phyloP scores from a whole-genome alignment of 2,113 vertebrate genomes.

The Puntigrus tetrazona region DNA sequence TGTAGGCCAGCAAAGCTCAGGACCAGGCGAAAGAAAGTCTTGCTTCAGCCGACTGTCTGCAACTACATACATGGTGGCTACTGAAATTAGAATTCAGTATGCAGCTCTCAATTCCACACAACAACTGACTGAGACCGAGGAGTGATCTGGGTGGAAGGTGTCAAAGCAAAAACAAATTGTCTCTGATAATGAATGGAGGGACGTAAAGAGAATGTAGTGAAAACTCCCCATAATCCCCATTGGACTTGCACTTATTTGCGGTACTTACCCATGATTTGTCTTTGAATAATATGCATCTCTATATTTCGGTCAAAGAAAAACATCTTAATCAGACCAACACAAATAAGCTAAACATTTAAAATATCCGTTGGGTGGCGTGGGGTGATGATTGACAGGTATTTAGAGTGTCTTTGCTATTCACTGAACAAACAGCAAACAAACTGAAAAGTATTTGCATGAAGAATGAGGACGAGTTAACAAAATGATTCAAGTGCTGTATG shows the following conservation, averaged over 20 bases:
- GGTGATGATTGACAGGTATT: slow-evolving; percentile 48
- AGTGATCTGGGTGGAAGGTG: background rate
- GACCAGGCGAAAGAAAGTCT: slow-evolving; percentile 12
- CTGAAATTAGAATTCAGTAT: slow-evolving; percentile 40
- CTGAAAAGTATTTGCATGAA: slow-evolving; percentile 16
- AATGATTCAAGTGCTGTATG: background rate
- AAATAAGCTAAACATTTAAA: no score
- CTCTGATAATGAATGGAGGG: slow-evolving; percentile 9
- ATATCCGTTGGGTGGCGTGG: background rate
- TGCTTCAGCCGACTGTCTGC: background rate
- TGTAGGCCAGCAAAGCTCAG: slow-evolving; percentile 26
- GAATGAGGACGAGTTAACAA: slow-evolving; percentile 7
- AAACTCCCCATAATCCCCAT: background rate
- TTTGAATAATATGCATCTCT: background rate
- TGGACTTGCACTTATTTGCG: slow-evolving; percentile 1
- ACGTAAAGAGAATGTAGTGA: background rate
- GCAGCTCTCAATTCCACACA: slow-evolving; percentile 12
- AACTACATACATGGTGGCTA: slow-evolving; percentile 1
- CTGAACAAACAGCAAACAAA: slow-evolving; percentile 36
- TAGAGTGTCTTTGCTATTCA: slow-evolving; percentile 33
- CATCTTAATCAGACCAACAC: no score
- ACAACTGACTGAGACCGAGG: slow-evolving; percentile 2
- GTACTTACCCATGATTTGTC: background rate
- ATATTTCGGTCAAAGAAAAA: background rate
- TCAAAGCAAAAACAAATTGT: background rate